Evolutionary conservation across 2,113 vertebrate genomes (phyloP).

Genomic region (Lophotis ruficrista): DNA sequence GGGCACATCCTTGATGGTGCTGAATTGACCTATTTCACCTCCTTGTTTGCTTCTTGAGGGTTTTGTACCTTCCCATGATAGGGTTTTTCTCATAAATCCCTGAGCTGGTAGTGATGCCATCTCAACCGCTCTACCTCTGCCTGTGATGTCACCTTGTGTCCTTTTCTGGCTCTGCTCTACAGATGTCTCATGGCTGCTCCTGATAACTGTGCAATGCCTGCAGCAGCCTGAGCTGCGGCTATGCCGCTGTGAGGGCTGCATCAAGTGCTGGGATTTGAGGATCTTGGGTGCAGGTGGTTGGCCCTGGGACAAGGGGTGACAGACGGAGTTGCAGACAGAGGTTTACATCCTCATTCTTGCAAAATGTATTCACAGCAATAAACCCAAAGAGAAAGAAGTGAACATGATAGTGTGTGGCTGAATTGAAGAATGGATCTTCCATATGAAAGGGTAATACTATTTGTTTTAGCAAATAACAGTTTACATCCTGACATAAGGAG

Average conservation of each 20-base stretch:
- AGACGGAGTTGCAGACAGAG: neutral
- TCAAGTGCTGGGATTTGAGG: neutral
- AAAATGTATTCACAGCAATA: neutral
- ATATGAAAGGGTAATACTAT: neutral
- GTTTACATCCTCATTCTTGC: neutral
- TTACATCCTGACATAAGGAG: neutral
- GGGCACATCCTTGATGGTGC: neutral
- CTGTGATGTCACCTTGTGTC: neutral
- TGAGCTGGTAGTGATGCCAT: neutral
- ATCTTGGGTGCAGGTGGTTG: neutral
- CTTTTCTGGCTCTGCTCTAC: neutral
- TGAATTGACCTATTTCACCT: neutral
- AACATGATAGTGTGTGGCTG: neutral
- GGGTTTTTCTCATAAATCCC: neutral
- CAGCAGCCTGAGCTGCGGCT: neutral
- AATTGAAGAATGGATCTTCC: neutral
- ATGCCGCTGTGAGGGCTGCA: rapidly evolving
- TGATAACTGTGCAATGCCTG: neutral
- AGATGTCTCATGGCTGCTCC: neutral
- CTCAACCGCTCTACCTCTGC: neutral
- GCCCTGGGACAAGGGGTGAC: neutral
- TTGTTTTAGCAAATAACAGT: neutral
- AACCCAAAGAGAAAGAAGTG: neutral
- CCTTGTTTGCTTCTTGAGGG: neutral
- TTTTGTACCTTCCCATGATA: neutral